These are phyloP conservation scores for Agrotis segetum DNA, from an alignment of 2,888 invertebrate genomes.

Conservation along the genomic window DNA sequence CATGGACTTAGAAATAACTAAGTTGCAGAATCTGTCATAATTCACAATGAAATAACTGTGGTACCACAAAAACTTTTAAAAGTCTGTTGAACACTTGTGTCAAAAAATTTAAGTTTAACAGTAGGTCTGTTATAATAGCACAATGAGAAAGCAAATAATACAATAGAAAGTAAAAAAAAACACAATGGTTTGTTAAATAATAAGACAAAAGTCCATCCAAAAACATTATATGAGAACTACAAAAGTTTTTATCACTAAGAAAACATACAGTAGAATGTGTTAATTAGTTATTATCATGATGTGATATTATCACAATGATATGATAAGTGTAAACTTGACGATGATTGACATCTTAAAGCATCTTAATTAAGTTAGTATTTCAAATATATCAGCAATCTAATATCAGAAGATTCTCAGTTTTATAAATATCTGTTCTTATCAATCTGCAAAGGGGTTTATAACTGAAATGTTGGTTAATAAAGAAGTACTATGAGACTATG, in stretches of 20 bases:
- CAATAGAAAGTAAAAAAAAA: not conserved
- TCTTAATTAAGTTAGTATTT: not conserved
- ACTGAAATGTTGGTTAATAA: too few relatives aligned
- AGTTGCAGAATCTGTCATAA: not conserved
- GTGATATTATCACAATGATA: conserved; percentile 9
- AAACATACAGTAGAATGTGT: conserved; percentile 5
- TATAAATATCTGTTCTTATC: not conserved
- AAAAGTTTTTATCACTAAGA: conserved; percentile 6
- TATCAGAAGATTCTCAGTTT: not conserved
- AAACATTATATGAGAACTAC: not conserved
- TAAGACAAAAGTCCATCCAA: not conserved
- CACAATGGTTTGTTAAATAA: not conserved
- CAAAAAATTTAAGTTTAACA: too few relatives aligned
- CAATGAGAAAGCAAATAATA: not conserved
- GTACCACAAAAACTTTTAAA: too few relatives aligned
- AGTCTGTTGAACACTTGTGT: too few relatives aligned
- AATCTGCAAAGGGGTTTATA: too few relatives aligned
- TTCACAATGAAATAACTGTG: not conserved
- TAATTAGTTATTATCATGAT: not conserved
- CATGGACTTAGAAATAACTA: not conserved
- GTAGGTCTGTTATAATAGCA: not conserved
- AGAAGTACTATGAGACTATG: too few relatives aligned
- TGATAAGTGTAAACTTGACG: not conserved
- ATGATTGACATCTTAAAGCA: conserved; percentile 3
- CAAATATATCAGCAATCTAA: not conserved